Conservation (phyloP, 2,113 vertebrate species). For the Forbesichthys papilliferus region DNA sequence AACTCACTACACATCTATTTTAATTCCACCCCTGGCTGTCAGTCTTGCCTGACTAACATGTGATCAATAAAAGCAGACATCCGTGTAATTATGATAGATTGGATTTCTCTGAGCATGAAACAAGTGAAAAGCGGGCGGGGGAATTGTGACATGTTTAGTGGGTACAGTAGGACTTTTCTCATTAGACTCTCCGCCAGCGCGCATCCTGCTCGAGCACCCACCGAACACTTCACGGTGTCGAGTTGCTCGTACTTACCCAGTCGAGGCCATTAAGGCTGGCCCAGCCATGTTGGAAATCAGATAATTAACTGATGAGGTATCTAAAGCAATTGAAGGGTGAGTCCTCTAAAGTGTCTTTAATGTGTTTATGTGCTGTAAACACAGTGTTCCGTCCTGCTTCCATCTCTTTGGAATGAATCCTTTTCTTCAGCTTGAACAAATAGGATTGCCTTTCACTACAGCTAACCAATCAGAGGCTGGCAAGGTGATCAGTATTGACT, state of each 20-base stretch:
- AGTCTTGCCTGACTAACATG: constrained; percentile 69
- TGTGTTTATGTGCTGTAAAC: background rate
- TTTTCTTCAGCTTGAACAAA: constrained; percentile 1
- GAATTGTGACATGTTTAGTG: constrained; percentile 57
- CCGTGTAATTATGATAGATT: constrained; percentile 76
- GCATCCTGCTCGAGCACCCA: constrained; percentile 6
- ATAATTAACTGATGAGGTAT: background rate
- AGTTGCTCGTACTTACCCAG: background rate
- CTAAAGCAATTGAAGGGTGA: background rate
- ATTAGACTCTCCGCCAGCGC: constrained; percentile 20
- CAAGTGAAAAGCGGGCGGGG: constrained; percentile 38
- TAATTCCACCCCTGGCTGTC: constrained; percentile 67
- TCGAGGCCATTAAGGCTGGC: background rate
- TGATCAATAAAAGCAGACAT: constrained; percentile 73
- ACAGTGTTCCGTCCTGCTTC: background rate
- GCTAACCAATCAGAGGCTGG: constrained; percentile 3
- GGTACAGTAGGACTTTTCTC: constrained; percentile 50
- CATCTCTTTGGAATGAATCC: background rate
- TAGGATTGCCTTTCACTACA: background rate
- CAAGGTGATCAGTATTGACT: constrained; percentile 20
- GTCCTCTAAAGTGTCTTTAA: background rate
- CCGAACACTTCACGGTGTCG: background rate
- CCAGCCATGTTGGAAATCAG: background rate
- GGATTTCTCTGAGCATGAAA: constrained; percentile 65
- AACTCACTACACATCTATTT: constrained; percentile 66